Evolutionary conservation across 2,113 vertebrate genomes (phyloP), one percentile per base, ranked within the genome.

Genomic region (Charina bottae): DNA sequence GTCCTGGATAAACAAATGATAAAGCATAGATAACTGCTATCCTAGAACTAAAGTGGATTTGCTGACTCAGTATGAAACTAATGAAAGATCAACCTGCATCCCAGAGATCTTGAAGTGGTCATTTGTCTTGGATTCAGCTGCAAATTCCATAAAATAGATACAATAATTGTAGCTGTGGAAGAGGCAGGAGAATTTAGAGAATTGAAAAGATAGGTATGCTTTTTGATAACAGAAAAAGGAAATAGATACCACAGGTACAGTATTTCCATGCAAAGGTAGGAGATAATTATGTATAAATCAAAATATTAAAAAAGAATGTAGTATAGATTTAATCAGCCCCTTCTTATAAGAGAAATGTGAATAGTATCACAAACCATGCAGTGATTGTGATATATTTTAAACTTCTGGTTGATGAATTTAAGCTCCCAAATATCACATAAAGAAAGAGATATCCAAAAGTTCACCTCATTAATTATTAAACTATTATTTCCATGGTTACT

Each of bases 1-100:
- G 93, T 95, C 95, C 91, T 93, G 72, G 88, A 91, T 96, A 96
- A 96, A 95, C 93, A 95, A 94, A 96, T 96, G 90, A 58, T 89
- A 93, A 92, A 62, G 49, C 53, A 0, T 46, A 94, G 93, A 96
- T 95, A 94, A 93, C 95, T 93, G 90, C 86, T 72, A 19, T 5
- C 68, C 90, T 83, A 92, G 92, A 95, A 93, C 89, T 94, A 92
- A 72, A 59, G 89, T 89, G 55, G 83, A 46, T 83, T 89, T 91
- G 0, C 85, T 15, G 93, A 95, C 72, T 90, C 94, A 54, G 90
- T 42, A 56, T 64, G 54, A 84, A 93, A 86, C 93, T 85, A 84
- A 46, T 59, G 90, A 86, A 90, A 37, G 92, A 93, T 90, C 92
- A 89, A 92, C 11, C 46, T 95, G 91, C 49, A 59, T 59, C 83